Conservation (phyloP, 2,888 invertebrate species). For the Drosophila siamana region DNA sequence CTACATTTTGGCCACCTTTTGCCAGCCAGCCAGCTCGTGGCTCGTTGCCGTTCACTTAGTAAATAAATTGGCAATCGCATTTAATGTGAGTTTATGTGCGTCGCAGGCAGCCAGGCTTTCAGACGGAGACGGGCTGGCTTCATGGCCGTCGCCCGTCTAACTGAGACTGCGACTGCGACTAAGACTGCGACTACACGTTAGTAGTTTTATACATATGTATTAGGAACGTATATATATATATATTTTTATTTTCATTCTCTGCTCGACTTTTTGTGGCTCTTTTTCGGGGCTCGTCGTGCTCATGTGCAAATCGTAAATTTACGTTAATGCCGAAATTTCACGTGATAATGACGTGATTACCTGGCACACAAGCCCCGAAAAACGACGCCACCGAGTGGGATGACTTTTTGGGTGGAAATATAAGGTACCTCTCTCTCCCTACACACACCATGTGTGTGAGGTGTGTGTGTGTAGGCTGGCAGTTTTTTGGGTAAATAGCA, state of each 20-base stretch:
- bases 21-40: conserved; percentile 14
- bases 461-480: conserved; percentile 40
- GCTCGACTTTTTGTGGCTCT: conserved; percentile 34
- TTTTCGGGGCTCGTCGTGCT: conserved; percentile 47
- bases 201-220: conserved; percentile 58
- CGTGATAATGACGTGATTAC: conserved; percentile 84
- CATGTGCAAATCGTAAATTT: conserved; percentile 80
- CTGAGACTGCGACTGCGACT: conserved; percentile 23
- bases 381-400: conserved; percentile 13
- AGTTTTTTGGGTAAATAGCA: conserved; percentile 30
- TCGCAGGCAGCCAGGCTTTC: conserved; percentile 56
- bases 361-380: conserved; percentile 53
- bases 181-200: conserved; percentile 30
- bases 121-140: conserved; percentile 14
- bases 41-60: conserved; percentile 71
- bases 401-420: conserved; percentile 1
- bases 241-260: conserved; percentile 47
- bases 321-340: conserved; percentile 81
- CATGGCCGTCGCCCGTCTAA: conserved; percentile 5
- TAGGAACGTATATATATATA: conserved; percentile 31
- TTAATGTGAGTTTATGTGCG: conserved; percentile 81
- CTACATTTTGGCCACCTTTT: conserved; percentile 22
- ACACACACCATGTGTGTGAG: background rate
- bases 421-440: too few species aligned
- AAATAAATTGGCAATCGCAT: conserved; percentile 82